Conservation (phyloP, 2,888 invertebrate genomes). For the Tinea trinotella region DNA sequence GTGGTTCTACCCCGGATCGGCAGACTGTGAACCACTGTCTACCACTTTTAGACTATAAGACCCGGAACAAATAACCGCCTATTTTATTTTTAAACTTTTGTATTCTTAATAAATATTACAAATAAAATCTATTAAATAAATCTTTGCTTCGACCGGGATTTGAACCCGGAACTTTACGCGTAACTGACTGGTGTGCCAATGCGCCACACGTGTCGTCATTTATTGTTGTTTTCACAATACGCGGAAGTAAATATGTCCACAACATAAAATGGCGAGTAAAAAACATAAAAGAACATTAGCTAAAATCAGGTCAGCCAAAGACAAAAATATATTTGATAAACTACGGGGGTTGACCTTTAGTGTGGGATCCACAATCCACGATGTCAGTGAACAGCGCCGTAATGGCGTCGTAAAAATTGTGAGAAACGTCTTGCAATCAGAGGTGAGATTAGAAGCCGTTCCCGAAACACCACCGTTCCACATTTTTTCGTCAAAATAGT, state of each 20-base stretch:
- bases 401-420: constrained; percentile 57
- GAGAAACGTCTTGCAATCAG: constrained; percentile 53
- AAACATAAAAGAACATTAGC: background rate
- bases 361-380: constrained; percentile 37
- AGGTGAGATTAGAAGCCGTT: constrained; percentile 49
- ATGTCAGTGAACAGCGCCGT: constrained; percentile 31
- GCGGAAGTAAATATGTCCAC: background rate
- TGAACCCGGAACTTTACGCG: too few relatives aligned
- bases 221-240: too few relatives aligned
- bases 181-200: too few relatives aligned
- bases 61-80: too few relatives aligned
- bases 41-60: too few relatives aligned
- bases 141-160: too few relatives aligned
- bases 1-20: too few relatives aligned
- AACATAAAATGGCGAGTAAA: background rate
- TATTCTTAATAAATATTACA: too few relatives aligned
- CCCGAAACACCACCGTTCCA: constrained; percentile 32
- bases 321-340: constrained; percentile 15
- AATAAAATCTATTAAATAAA: too few relatives aligned
- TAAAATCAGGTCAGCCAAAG: constrained; percentile 1
- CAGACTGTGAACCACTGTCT: too few relatives aligned
- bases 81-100: too few relatives aligned
- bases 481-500: constrained; percentile 28
- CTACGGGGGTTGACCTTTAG: constrained; percentile 1
- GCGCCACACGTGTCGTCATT: too few relatives aligned